Evolutionary conservation across 2,797 vertebrate genomes (phyloP).

Genomic region (Molossus alvarezi): DNA sequence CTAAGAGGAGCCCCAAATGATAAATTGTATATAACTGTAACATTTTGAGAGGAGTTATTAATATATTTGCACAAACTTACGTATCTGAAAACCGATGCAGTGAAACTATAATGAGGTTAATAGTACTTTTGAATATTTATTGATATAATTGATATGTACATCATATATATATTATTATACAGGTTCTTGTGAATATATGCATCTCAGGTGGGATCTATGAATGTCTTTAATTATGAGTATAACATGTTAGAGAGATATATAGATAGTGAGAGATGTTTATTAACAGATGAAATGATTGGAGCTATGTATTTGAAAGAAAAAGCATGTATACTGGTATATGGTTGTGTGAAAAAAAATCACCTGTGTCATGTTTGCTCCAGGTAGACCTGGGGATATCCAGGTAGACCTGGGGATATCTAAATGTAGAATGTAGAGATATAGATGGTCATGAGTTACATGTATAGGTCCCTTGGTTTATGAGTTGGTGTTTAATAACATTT

Average conservation of each 20-base stretch:
- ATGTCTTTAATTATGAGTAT: background rate
- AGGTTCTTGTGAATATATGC: background rate
- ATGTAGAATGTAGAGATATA: background rate
- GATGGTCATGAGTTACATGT: background rate
- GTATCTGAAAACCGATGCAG: background rate
- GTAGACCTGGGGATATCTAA: background rate
- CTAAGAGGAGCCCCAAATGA: background rate
- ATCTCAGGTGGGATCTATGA: background rate
- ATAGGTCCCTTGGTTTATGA: background rate
- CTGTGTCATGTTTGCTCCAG: background rate
- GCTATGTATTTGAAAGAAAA: background rate
- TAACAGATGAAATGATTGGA: background rate
- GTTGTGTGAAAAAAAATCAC: background rate
- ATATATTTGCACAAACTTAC: background rate
- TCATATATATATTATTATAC: background rate
- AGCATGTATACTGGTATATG: background rate
- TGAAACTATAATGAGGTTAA: background rate
- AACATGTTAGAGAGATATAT: background rate
- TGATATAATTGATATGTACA: background rate
- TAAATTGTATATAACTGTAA: background rate
- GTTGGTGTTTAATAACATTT: background rate
- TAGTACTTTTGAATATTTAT: background rate
- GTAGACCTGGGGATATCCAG: background rate
- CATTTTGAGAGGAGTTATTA: background rate
- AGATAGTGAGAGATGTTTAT: background rate